Base-by-base conservation (phyloP, 2,888 invertebrate species). In the Chalcosyrphus nemorum region DNA sequence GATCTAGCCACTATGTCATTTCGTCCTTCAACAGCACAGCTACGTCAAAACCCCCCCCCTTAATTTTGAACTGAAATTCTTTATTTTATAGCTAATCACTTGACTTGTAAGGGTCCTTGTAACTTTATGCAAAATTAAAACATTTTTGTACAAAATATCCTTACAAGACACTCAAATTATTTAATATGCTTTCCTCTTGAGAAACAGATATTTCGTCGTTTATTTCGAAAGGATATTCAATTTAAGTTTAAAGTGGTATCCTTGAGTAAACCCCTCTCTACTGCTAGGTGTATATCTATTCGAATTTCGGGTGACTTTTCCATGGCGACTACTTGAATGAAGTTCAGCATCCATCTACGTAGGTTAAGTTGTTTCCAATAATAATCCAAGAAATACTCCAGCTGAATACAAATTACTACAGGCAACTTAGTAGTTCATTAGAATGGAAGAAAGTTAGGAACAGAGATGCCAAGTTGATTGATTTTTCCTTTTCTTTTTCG, bases 371-470 rank as follows among this genome's bases (percentile, higher is more conserved):
- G 47, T 57, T 57, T 47, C 38, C 70, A 57, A 70, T 70, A 57
- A 70, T 70, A 70, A 70, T 70, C 57, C 57, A 15, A 27, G 19
- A 24, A 59, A 59, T 11, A 45, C 68, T 45, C 7, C 5, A 7
- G n/a, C 11, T 70, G 70, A 70, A 70, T 70, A 57, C 47, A 70
- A 59, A 70, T 47, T 70, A 27, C 70, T 24, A 4, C 21, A 35
- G 47, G 29, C 61, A 27, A 19, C 17, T 3, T 19, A 27, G 29
- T 27, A 9, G 29, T 47, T 19, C n/a, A 32, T 47, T 13, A 19
- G 45, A 47, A 27, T 27, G 63, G 47, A 47, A 47, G 21, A 63
- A 47, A 32, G 43, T 38, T 13, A 11, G 38, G 5, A 13, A 13
- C 4, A 32, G 32, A 11, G 32, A 32, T 32, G 32, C 32, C 32